Evolutionary conservation across 2,888 invertebrate species (phyloP), one percentile per base, ranked within the genome.

Genomic region (Agrotis exclamationis): DNA sequence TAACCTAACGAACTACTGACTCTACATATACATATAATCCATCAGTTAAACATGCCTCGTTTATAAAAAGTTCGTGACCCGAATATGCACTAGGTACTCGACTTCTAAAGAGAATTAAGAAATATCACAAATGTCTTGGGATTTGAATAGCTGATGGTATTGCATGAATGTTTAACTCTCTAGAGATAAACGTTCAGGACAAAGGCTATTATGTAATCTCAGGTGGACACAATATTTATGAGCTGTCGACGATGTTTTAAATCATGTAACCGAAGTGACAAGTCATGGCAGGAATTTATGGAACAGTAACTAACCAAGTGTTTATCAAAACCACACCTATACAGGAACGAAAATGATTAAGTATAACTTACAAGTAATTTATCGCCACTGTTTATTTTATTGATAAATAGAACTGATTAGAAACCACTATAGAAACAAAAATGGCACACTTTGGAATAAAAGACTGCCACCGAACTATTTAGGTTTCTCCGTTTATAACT

Each of bases 151-250:
- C 63, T 58, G 62, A 48, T 69, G 80, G 74, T 44, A 58, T n/a
- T 64, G 63, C 64, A 53, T 82, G 73, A 64, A 60, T 64, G 73
- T 66, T 58, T 64, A 76, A 76, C 44, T 59, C 70, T 64, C 73
- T 48, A 70, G 76, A 85, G 84, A 87, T 85, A 86, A 88, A 87
- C 86, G 86, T 81, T 22, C 71, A 79, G 79, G 82, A 90, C 89
- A 90, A 90, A 88, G 74, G 80, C 85, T 74, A 88, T 91, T 91
- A 88, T 87, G 83, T 71, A 51, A 70, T 51, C 63, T 58, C 56
- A 69, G 47, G 50, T 62, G 60, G 51, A 64, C 63, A 75, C 65
- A 76, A 76, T 78, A n/a, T n/a, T n/a, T n/a, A 54, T 73, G 63
- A 53, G 66, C 70, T 63, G 59, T 54, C 70, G 67, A 53, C 51